Conservation (phyloP, 2,888 invertebrate species). For the Artemia sp. region DNA sequence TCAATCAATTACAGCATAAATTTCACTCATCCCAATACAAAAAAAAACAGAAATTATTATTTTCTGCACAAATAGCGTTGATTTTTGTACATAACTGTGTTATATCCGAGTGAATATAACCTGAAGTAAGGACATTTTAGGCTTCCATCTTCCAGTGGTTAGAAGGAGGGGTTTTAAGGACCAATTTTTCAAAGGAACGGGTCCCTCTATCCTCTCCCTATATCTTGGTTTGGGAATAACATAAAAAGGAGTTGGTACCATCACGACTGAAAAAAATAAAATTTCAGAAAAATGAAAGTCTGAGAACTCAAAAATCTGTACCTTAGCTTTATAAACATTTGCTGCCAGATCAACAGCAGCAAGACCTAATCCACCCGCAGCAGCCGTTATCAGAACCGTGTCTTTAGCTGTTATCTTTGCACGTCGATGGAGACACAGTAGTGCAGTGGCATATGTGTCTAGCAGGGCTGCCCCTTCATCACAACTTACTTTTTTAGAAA, state of each 20-base stretch:
- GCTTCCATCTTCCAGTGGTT: no score
- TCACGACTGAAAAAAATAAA: background rate
- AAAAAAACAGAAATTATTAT: no score
- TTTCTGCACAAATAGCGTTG: no score
- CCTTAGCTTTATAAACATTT: slow-evolving; percentile 47
- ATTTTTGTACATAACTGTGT: no score
- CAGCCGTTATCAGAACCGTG: slow-evolving; percentile 45
- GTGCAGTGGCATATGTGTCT: slow-evolving; percentile 46
- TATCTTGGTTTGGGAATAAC: background rate
- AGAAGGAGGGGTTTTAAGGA: no score
- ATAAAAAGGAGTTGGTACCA: background rate
- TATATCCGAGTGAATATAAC: no score
- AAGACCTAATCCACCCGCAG: slow-evolving; percentile 43
- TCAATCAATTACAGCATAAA: no score
- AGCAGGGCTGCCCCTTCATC: slow-evolving; percentile 42
- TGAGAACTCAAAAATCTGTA: slow-evolving; percentile 27
- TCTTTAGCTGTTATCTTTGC: slow-evolving; percentile 38
- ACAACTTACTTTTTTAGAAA: slow-evolving; percentile 39
- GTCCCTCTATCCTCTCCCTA: no score
- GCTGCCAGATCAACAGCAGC: slow-evolving; percentile 51
- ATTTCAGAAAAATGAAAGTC: background rate
- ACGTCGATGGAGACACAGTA: slow-evolving; percentile 43
- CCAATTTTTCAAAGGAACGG: no score
- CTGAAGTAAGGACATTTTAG: no score
- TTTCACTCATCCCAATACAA: no score